Base-by-base conservation (phyloP, 2,797 vertebrate species). In the Loriculus beryllinus region DNA sequence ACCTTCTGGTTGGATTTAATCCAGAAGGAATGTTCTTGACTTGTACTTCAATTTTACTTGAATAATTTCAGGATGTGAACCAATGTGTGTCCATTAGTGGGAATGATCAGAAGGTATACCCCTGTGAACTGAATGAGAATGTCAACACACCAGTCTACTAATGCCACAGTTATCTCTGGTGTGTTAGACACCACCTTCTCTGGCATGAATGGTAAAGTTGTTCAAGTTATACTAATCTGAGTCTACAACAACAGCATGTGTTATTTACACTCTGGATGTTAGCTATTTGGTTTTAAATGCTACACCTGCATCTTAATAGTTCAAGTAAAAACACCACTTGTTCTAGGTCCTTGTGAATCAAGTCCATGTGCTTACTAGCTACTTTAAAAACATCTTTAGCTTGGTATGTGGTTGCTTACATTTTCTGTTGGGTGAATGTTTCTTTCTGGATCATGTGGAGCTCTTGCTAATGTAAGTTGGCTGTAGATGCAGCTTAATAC, bases 161-260 rank as follows among this genome's bases (percentile, higher is more conserved):
- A 72, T 43, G 16, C 4, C 5, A 4, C 5, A 1, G 15, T 1
- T 25, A 4, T 1, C 8, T 67, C 10, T 60, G 11, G 5, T 14
- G 13, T 19, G 21, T 87, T 18, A 67, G 19, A n/a, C 16, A 16
- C 13, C 7, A 48, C 31, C n/a, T 40, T 22, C n/a, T 0, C 0
- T 8, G 22, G 28, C 40, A 8, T 3, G 2, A 28, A 13, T 18
- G 49, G 16, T 28, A 40, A 52, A 47, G 12, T 26, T 74, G 51
- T 28, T 74, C 5, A 39, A 14, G 9, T 6, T 47, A 14, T 20
- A 37, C 23, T 2, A 2, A 6, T 43, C 17, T 49, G 56, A 35
- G 21, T 67, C 37, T 65, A 22, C 43, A 54, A 12, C 31, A 60
- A 5, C 9, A 69, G 14, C 6, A 17, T 11, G 26, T 31, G 3